Conservation (phyloP, 2,888 invertebrate genomes). For the Ypsolopha scabrella region DNA sequence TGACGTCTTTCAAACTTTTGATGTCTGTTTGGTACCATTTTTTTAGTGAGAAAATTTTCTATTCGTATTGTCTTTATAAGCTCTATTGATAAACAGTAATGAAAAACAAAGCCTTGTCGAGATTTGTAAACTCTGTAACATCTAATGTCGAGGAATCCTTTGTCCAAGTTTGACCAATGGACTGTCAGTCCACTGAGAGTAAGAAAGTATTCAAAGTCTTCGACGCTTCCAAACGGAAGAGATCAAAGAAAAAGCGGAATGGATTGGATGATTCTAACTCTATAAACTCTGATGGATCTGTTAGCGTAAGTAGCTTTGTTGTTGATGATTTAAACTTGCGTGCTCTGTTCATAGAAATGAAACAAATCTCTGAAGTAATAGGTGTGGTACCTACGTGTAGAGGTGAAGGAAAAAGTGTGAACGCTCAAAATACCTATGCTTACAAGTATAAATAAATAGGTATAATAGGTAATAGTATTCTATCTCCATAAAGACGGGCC, state of each 20-base stretch:
- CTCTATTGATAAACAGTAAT: too few relatives aligned
- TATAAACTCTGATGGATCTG: conserved; percentile 41
- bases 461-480: too few relatives aligned
- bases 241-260: conserved; percentile 36
- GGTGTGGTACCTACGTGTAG: too few relatives aligned
- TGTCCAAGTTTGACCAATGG: conserved; percentile 38
- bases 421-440: too few relatives aligned
- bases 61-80: neutral
- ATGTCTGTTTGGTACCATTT: conserved; percentile 33
- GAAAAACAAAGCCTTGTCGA: too few relatives aligned
- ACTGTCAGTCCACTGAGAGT: conserved; percentile 52
- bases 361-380: too few relatives aligned
- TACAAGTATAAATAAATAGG: too few relatives aligned
- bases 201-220: conserved; percentile 57
- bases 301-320: conserved; percentile 36
- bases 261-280: conserved; percentile 39
- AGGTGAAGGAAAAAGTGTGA: too few relatives aligned
- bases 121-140: too few relatives aligned
- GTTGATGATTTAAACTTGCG: too few relatives aligned
- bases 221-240: conserved; percentile 45
- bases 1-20: conserved; percentile 28
- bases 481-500: too few relatives aligned
- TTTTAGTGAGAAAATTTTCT: neutral
- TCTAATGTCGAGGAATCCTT: conserved; percentile 36
- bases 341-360: too few relatives aligned